Base-by-base conservation (phyloP, 2,888 invertebrate species). In the Macaria liturata region DNA sequence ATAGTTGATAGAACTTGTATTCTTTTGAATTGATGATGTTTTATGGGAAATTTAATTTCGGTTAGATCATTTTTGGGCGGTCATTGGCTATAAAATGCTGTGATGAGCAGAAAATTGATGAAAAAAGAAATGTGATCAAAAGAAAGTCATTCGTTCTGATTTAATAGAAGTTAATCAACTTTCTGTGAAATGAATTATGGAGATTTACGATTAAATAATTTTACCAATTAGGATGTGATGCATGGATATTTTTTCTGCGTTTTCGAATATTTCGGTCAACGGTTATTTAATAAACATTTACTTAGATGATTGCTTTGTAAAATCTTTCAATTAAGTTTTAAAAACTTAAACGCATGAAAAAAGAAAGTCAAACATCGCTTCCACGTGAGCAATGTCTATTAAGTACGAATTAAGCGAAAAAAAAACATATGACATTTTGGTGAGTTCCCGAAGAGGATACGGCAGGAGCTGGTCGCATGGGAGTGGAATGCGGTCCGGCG, bases 401-500 rank as follows among this genome's bases (percentile, higher is more conserved):
- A 42, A 42, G 42, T 20, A 9, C 42, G 5, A 67, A 70, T 66
- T 65, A 54, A 68, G 71, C 67, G 62, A 71, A 66, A 84, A 84
- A 84, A 85, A 82, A 86, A 84, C 83, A 20, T 2, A 83, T 81
- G 83, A 86, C 81, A 84, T 88, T 90, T 90, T 80, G 84, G 87
- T 76, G 82, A 83, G 81, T 79, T 84, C 83, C 86, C 81, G 84
- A 70, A 78, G 79, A 81, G 80, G 81, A 80, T 79, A 77, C 52
- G 55, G 61, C 81, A 81, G 84, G 81, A 83, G 77, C 83, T 83
- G 83, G 89, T 86, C 88, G 89, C 88, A 88, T 91, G 91, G 91
- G 91, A 91, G 91, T 83, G 91, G 91, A 91, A 91, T 91, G 91
- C 87, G 88, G 91, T 91, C 84, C 86, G 81, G 81, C 84, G 74